phyloP scores from a whole-genome alignment of 2,797 vertebrate genomes.

The Esox masquinongy region DNA sequence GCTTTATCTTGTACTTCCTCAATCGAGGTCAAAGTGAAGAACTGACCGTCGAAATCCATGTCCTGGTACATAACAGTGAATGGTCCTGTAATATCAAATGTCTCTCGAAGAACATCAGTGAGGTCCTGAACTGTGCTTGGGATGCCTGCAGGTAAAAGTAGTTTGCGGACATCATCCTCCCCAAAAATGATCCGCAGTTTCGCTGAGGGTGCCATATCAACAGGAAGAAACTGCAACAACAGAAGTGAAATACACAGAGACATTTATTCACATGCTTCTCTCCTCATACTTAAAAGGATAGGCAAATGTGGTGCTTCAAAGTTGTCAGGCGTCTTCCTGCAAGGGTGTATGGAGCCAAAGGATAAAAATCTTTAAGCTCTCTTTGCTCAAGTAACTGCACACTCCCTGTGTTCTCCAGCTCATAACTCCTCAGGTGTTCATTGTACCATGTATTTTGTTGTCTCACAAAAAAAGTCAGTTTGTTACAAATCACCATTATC shows the following conservation, averaged over 20 bases:
- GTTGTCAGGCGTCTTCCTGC: too few relatives aligned
- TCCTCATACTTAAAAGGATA: constrained; percentile 10
- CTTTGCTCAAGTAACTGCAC: constrained; percentile 11
- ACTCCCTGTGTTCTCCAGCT: constrained; percentile 10
- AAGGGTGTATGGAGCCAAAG: constrained; percentile 10
- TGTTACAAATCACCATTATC: too few relatives aligned
- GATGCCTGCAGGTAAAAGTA: too few relatives aligned
- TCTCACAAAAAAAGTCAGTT: too few relatives aligned
- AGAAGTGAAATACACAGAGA: neutral
- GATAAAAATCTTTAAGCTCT: neutral
- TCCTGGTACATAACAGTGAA: too few relatives aligned
- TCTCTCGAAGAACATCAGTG: too few relatives aligned
- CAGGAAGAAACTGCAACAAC: neutral
- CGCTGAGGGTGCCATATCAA: neutral
- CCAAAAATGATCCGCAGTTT: neutral
- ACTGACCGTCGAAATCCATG: too few relatives aligned
- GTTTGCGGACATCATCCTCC: too few relatives aligned
- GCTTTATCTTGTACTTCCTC: too few relatives aligned
- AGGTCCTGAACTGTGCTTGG: too few relatives aligned
- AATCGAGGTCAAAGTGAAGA: too few relatives aligned
- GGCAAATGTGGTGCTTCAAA: constrained; percentile 18
- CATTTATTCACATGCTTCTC: neutral
- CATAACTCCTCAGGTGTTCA: constrained; percentile 18
- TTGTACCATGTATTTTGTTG: constrained; percentile 14
- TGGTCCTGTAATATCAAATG: too few relatives aligned